Conservation (phyloP, 2,797 vertebrate species). For the Coilia nasus region DNA sequence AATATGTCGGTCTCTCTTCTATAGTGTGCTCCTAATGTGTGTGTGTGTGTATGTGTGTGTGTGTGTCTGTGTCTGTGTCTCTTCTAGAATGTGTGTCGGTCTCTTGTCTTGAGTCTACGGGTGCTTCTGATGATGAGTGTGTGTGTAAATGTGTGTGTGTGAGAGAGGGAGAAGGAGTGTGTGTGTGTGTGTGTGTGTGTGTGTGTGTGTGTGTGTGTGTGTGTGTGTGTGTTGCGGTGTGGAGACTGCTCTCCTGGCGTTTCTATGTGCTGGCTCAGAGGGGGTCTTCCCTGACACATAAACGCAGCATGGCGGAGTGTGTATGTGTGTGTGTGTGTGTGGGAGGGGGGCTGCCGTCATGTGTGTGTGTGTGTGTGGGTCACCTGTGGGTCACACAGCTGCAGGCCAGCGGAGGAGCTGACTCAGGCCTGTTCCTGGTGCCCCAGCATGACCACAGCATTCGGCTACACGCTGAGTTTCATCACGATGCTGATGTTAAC, state of each 20-base stretch:
- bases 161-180: too few species aligned
- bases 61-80: background rate
- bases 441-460: too few species aligned
- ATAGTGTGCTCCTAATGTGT: too few species aligned
- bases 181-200: background rate
- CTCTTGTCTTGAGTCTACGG: too few species aligned
- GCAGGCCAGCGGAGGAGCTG: background rate
- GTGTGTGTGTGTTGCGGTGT: background rate
- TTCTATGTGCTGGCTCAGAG: conserved; percentile 5
- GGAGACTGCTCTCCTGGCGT: background rate
- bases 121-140: background rate
- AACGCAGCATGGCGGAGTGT: background rate
- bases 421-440: background rate
- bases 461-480: too few species aligned
- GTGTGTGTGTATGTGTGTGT: background rate
- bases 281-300: background rate
- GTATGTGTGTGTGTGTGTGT: background rate
- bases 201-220: too few species aligned
- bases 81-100: background rate
- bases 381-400: background rate
- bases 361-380: background rate
- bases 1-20: background rate
- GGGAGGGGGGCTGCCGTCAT: background rate
- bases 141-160: background rate
- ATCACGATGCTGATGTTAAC: too few species aligned